Evolutionary conservation across 2,888 invertebrate genomes (phyloP).

Genomic region (Neoascia interrupta): DNA sequence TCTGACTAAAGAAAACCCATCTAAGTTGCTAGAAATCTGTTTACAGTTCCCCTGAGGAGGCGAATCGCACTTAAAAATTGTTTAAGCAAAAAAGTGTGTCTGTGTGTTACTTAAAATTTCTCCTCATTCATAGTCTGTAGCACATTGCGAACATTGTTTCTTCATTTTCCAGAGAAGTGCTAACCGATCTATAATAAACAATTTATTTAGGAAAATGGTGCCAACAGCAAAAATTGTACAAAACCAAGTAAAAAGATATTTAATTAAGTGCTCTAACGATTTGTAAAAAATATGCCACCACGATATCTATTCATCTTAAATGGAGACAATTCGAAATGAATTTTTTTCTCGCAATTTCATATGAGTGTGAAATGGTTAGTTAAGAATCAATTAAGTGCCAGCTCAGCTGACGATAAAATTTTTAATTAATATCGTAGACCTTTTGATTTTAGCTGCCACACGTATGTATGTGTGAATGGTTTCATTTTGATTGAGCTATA

Average conservation of each 20-base stretch:
- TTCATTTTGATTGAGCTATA: too few relatives aligned
- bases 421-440: constrained; percentile 15
- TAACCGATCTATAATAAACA: constrained; percentile 36
- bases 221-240: background rate
- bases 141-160: constrained; percentile 6
- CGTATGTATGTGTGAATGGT: too few relatives aligned
- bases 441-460: too few relatives aligned
- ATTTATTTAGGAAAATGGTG: background rate
- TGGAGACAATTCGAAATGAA: too few relatives aligned
- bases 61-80: constrained; percentile 5
- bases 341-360: too few relatives aligned
- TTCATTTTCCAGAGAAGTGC: constrained; percentile 11
- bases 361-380: too few relatives aligned
- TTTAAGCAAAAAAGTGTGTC: background rate
- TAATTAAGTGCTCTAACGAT: constrained; percentile 1
- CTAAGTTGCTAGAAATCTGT: constrained; percentile 9
- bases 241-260: background rate
- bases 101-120: too few relatives aligned
- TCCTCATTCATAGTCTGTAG: background rate
- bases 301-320: too few relatives aligned
- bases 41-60: constrained; percentile 18
- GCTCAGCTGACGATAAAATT: constrained; percentile 11
- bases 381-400: constrained; percentile 22
- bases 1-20: constrained; percentile 3
- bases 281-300: constrained; percentile 10